These are phyloP conservation scores for Cantharis flavilabris DNA, from an alignment of 2,888 invertebrate species.

Conservation along the genomic window DNA sequence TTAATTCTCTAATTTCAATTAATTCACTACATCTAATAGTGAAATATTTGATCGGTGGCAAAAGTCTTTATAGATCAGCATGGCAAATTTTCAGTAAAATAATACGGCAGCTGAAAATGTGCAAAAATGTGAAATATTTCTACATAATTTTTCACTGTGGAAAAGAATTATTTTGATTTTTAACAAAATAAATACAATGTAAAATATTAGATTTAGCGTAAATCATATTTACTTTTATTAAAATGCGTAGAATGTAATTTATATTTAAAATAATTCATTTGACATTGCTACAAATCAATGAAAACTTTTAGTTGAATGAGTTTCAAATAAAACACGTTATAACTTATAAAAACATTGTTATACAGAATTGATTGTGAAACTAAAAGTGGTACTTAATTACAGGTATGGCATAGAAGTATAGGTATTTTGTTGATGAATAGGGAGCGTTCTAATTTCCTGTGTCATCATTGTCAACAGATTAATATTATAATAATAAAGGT, in stretches of 20 bases:
- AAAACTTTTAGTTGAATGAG: background rate
- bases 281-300: background rate
- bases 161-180: too few relatives aligned
- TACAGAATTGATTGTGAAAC: background rate
- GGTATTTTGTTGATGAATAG: background rate
- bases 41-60: too few relatives aligned
- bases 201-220: background rate
- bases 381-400: background rate
- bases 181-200: too few relatives aligned
- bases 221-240: too few relatives aligned
- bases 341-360: background rate
- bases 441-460: background rate
- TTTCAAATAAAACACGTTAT: background rate
- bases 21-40: too few relatives aligned
- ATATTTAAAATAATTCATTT: background rate
- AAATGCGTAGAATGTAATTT: background rate
- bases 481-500: background rate
- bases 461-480: background rate
- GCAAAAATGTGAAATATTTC: too few relatives aligned
- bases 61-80: too few relatives aligned
- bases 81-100: too few relatives aligned
- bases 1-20: too few relatives aligned
- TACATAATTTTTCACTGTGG: too few relatives aligned
- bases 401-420: background rate
- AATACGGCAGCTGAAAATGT: too few relatives aligned